phyloP scores from a whole-genome alignment of 2,888 invertebrate genomes.

The Bruchidius siliquastri region DNA sequence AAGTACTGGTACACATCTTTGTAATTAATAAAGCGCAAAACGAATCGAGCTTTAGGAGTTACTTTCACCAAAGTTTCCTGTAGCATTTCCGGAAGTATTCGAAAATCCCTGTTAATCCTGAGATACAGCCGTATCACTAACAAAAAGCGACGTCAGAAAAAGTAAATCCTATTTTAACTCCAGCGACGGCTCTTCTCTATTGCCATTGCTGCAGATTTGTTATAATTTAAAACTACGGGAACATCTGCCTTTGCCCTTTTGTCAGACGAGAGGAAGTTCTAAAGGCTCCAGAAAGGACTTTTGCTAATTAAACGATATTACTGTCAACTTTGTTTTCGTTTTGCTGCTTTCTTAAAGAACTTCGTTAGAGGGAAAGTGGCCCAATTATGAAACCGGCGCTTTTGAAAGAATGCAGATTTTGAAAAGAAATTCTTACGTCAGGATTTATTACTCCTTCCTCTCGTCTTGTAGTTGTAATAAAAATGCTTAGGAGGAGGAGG shows the following conservation, averaged over 20 bases:
- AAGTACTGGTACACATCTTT: too few relatives aligned
- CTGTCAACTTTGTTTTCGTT: not conserved
- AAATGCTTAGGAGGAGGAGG: too few relatives aligned
- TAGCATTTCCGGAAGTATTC: not conserved
- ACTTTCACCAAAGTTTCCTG: too few relatives aligned
- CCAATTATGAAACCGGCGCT: not conserved
- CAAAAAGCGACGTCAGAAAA: not conserved
- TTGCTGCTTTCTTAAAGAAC: not conserved
- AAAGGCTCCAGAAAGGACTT: not conserved
- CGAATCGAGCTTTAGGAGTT: too few relatives aligned
- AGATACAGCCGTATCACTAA: not conserved
- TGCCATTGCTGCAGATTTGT: not conserved
- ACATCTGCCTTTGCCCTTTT: not conserved
- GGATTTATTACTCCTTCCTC: not conserved
- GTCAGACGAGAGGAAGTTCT: not conserved
- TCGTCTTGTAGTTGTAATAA: not conserved
- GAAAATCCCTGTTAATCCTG: not conserved
- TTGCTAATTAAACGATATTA: not conserved
- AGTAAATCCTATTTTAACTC: not conserved
- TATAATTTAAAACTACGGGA: not conserved
- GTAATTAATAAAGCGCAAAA: too few relatives aligned
- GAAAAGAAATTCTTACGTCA: not conserved
- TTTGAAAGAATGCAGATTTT: not conserved
- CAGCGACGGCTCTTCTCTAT: not conserved
- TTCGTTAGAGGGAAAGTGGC: not conserved